These are phyloP conservation scores for Marmota flaviventris DNA, from an alignment of 2,113 vertebrate species.

Conservation along the genomic window DNA sequence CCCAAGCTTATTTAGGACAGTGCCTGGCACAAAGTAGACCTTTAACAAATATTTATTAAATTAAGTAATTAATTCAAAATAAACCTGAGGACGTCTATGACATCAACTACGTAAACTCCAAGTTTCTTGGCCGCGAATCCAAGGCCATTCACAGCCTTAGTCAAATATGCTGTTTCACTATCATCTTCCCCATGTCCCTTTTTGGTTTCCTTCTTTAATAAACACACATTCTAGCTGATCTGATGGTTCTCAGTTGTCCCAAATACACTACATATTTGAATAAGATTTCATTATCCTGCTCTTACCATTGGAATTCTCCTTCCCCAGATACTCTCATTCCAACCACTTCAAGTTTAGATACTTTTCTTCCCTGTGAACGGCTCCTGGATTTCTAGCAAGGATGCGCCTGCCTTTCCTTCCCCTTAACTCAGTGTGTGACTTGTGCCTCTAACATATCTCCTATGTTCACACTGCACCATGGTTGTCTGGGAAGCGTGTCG, in stretches of 20 bases:
- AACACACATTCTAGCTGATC: not conserved
- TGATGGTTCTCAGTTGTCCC: not conserved
- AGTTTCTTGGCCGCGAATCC: not conserved
- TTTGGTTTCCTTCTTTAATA: not conserved
- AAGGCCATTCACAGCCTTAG: not conserved
- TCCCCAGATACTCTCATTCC: not conserved
- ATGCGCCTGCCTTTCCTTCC: not conserved
- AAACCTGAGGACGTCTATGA: not conserved
- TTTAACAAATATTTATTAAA: conserved; percentile 12
- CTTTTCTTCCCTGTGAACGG: not conserved
- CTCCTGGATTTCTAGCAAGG: not conserved
- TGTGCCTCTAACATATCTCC: not conserved
- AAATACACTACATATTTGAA: not conserved
- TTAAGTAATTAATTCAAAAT: not conserved
- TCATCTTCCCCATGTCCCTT: not conserved
- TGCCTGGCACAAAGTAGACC: not conserved
- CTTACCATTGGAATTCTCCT: not conserved
- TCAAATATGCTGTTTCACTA: not conserved
- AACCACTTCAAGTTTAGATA: not conserved
- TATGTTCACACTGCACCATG: not conserved
- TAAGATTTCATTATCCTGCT: not conserved
- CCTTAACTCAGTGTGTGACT: not conserved
- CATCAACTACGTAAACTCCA: not conserved
- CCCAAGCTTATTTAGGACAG: not conserved
- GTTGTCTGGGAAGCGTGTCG: not conserved